A percentile compares a stretch with the other conserved stretches of the same genome.
These are phyloP conservation scores for Leiothrix lutea DNA, from an alignment of 2,113 vertebrate genomes.

Conservation along the genomic window DNA sequence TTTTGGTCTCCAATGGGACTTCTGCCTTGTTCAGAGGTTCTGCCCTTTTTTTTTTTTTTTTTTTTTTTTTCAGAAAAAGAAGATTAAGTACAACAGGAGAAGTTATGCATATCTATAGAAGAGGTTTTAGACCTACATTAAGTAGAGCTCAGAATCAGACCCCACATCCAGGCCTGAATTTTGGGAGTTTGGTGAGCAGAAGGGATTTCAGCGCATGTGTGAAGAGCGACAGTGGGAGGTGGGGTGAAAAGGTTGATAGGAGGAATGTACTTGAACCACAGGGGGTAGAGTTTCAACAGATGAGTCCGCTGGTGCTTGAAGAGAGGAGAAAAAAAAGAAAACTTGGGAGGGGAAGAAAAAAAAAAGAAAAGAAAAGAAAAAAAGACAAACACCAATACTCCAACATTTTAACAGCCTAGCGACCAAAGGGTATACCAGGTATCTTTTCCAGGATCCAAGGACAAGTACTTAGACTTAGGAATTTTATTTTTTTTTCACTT, in stretches of 20 bases:
- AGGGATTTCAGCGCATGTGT: neutral
- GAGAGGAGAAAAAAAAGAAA: neutral
- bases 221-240: neutral
- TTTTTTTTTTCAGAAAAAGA: neutral
- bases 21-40: neutral
- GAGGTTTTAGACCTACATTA: neutral
- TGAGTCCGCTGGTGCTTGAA: neutral
- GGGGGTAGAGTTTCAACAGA: neutral
- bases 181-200: neutral
- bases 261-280: conserved; percentile 38
- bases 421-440: neutral
- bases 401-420: neutral
- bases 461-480: neutral
- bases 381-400: neutral
- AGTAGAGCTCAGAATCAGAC: neutral
- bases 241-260: conserved; percentile 12
- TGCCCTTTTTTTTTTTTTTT: neutral
- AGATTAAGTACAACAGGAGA: neutral
- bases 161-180: neutral
- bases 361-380: no score
- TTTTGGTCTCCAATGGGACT: neutral
- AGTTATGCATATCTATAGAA: neutral
- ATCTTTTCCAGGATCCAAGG: neutral
- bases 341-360: neutral
- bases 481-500: neutral